These are phyloP conservation scores for Montipora cactus DNA, from an alignment of 64 coral and sea anemone genomes.

Conservation along the genomic window DNA sequence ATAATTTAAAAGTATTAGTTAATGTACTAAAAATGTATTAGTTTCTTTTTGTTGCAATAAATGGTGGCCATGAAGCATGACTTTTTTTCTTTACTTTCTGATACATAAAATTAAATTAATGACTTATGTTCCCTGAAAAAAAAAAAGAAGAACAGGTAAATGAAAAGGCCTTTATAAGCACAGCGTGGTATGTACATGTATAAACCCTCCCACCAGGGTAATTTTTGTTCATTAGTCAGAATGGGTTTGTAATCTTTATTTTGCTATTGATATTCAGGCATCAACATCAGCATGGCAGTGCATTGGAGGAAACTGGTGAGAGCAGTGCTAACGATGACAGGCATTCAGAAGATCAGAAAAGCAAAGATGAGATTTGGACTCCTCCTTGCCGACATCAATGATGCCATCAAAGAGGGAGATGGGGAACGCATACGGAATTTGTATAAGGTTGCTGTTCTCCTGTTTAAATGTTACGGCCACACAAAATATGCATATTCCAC, in stretches of 20 bases:
- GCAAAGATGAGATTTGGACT: conserved; percentile 71
- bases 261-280: conserved; percentile 16
- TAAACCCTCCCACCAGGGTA: no score
- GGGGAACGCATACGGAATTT: conserved; percentile 36
- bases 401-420: conserved; percentile 61
- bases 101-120: no score
- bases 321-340: neutral
- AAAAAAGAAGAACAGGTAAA: no score
- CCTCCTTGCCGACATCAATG: conserved; percentile 51
- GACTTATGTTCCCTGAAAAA: no score
- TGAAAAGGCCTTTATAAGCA: no score
- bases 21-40: neutral
- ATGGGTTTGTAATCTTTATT: no score
- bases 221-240: no score
- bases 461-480: conserved; percentile 13
- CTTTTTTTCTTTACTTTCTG: no score
- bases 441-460: conserved; percentile 48
- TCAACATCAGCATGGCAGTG: conserved; percentile 14
- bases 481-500: conserved; percentile 2
- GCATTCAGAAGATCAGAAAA: neutral
- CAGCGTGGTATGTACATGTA: no score
- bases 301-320: no score
- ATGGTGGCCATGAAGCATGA: neutral
- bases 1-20: neutral
- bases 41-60: neutral